Evolutionary conservation across 2,888 invertebrate genomes (phyloP).

Genomic region (Rhodophaea formosa): DNA sequence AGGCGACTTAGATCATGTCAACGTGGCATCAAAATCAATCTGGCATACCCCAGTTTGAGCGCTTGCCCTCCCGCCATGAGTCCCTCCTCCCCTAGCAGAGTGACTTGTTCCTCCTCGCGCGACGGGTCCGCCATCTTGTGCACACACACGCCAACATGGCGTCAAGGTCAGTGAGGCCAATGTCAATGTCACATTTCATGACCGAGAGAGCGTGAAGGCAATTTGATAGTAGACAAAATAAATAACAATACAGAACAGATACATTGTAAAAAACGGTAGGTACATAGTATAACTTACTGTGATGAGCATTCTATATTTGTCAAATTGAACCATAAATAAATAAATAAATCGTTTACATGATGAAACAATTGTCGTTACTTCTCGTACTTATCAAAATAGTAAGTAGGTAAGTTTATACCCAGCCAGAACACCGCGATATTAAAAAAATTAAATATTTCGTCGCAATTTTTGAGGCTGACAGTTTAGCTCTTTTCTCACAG

Average conservation of each 20-base stretch:
- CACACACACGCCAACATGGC: slow-evolving; percentile 77
- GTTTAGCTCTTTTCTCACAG: too few species aligned
- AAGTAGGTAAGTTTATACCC: too few species aligned
- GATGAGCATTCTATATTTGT: too few species aligned
- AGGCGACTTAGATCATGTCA: slow-evolving; percentile 61
- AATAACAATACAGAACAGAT: slow-evolving; percentile 23
- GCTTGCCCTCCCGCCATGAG: slow-evolving; percentile 97
- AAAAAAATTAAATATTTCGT: too few species aligned
- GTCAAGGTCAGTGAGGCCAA: slow-evolving; percentile 84
- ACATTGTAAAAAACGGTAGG: not conserved
- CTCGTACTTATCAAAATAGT: too few species aligned
- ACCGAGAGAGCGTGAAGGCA: slow-evolving; percentile 33
- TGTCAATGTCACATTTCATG: slow-evolving; percentile 80
- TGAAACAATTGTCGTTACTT: too few species aligned
- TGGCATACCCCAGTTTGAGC: slow-evolving; percentile 96
- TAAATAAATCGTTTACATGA: too few species aligned
- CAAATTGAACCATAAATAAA: too few species aligned
- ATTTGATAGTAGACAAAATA: slow-evolving; percentile 13
- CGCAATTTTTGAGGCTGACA: too few species aligned
- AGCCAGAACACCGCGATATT: too few species aligned
- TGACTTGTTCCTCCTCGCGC: slow-evolving; percentile 97
- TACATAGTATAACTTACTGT: too few species aligned
- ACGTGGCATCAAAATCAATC: slow-evolving; percentile 39
- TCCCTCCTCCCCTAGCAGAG: slow-evolving; percentile 97
- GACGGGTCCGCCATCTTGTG: slow-evolving; percentile 98